Conservation (phyloP, 2,113 vertebrate genomes). For the Tretioscincus oriximinensis region DNA sequence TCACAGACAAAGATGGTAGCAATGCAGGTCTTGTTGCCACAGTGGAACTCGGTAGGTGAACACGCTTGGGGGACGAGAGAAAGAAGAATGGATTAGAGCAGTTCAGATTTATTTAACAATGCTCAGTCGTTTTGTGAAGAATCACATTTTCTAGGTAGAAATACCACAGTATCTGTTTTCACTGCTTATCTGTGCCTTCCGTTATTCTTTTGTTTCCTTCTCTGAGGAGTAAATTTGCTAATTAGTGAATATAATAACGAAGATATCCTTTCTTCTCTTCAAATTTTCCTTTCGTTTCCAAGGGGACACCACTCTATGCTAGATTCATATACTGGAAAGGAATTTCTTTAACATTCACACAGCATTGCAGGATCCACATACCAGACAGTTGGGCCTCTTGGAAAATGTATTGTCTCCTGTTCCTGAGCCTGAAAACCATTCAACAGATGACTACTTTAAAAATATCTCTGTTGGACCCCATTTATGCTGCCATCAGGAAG, state of each 20-base stretch:
- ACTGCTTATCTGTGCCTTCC: neutral
- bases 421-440: no score
- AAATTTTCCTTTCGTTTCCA: neutral
- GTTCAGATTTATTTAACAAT: slow-evolving; percentile 3
- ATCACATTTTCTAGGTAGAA: neutral
- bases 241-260: neutral
- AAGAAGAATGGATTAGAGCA: slow-evolving; percentile 46
- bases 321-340: neutral
- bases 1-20: slow-evolving; percentile 88
- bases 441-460: no score
- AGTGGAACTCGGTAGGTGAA: slow-evolving; percentile 88
- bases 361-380: neutral
- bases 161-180: neutral
- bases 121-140: neutral
- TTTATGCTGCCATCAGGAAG: no score
- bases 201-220: neutral
- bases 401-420: no score
- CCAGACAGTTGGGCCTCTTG: no score
- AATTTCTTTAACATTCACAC: no score
- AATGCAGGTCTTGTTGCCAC: slow-evolving; percentile 87
- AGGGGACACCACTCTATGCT: no score
- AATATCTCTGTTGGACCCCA: no score
- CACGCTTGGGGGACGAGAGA: slow-evolving; percentile 75
- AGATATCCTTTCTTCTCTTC: neutral
- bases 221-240: neutral